Conservation (phyloP, 2,888 invertebrate species). For the Yponomeuta malinellus region DNA sequence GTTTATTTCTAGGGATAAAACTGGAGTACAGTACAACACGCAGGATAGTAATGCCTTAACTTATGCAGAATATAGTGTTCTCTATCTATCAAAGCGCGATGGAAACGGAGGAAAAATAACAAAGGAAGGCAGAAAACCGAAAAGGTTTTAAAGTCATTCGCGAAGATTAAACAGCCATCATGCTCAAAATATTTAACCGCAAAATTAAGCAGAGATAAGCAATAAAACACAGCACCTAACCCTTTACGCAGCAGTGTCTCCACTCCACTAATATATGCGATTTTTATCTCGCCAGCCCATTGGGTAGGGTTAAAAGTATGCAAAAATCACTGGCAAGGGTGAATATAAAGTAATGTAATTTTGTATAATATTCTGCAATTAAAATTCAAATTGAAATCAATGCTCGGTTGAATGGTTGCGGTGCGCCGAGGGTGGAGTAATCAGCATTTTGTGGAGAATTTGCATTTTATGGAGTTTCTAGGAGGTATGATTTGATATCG, state of each 20-base stretch:
- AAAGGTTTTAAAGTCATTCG: neutral
- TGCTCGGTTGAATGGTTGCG: constrained; percentile 34
- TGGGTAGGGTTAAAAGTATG: constrained; percentile 65
- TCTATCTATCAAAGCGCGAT: neutral
- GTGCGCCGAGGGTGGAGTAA: neutral
- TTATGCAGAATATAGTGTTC: neutral
- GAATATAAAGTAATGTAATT: constrained; percentile 74
- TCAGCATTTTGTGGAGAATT: neutral
- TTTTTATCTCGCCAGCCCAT: constrained; percentile 46
- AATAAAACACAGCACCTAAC: constrained; percentile 59
- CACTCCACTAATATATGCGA: constrained; percentile 61
- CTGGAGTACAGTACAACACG: neutral
- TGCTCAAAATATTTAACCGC: constrained; percentile 4
- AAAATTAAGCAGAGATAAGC: constrained; percentile 30
- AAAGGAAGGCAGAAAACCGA: neutral
- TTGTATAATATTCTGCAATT: constrained; percentile 75
- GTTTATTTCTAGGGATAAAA: too few species aligned
- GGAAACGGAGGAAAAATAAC: neutral
- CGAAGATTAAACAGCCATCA: neutral
- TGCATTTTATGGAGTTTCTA: neutral
- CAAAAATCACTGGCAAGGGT: constrained; percentile 70
- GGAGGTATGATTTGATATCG: neutral
- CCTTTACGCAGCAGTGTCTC: constrained; percentile 55
- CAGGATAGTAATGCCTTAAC: neutral
- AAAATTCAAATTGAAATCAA: constrained; percentile 78